Base-by-base conservation (phyloP, 2,888 invertebrate species). In the Aquatica leii region DNA sequence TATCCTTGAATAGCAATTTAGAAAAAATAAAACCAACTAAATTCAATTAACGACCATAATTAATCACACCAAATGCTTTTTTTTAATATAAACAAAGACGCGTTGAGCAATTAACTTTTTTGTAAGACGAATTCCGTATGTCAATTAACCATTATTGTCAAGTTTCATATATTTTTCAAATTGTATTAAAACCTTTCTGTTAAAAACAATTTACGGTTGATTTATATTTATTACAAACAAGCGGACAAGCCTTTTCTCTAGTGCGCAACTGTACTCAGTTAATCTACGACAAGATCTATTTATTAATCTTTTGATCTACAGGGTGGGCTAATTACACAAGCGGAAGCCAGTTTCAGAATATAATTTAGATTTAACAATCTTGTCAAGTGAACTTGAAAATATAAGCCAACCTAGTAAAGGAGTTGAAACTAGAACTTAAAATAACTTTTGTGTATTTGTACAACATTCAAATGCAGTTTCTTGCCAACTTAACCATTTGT, bases 281-380 rank as follows among this genome's bases (percentile, higher is more conserved):
- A 49, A 59, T 59, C 52, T 20, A 53, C 52, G 46, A 54, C 40
- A 46, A 21, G 52, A 59, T 59, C 57, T 35, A 43, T 55, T 20
- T 24, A 14, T 8, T 48, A 58, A 58, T 59, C 48, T 53, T 55
- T 54, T 37, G 48, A 53, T 53, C 46, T 60, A 57, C 62, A 57
- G 57, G 62, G 62, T 62, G 62, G 62, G 62, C 62, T 43, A 43
- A 57, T 62, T 62, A 41, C 57, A 57, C 52, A 62, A 62, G 51
- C 61, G 61, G 61, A 61, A 61, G 54, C 21, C 20, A 31, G 49
- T 34, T 51, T 58, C 21, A 17, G 34, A 11, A 34, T 40, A n/a
- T 41, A 58, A 58, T 43, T 50, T 51, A 20, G 20, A 24, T 40
- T 12, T 24, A 12, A 37, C 37, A 37, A 12, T 37, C 37, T 37